These are phyloP conservation scores for Frieseomelitta varia DNA, from an alignment of 1,140 invertebrate genomes.

Conservation along the genomic window DNA sequence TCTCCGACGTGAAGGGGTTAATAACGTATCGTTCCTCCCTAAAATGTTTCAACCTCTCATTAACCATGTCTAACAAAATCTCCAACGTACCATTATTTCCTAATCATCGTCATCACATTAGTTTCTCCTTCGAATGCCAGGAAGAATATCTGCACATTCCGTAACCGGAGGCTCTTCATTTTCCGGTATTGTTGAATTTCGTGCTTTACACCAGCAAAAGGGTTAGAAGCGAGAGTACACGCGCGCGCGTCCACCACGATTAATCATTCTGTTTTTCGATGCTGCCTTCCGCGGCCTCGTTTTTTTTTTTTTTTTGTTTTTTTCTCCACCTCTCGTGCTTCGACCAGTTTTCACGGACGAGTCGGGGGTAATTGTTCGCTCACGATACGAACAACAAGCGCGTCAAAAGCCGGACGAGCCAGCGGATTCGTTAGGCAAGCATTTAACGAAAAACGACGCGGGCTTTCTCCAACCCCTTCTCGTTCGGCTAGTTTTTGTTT, in stretches of 20 bases:
- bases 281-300: neutral
- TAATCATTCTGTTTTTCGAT: slow-evolving; percentile 71
- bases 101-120: slow-evolving; percentile 8
- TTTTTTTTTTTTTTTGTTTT: neutral
- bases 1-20: too few species aligned
- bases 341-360: slow-evolving; percentile 58
- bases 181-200: slow-evolving; percentile 63
- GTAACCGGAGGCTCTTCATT: slow-evolving; percentile 66
- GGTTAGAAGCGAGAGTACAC: neutral
- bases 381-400: slow-evolving; percentile 65
- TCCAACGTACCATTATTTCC: neutral
- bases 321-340: slow-evolving; percentile 34
- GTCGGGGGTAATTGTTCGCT: slow-evolving; percentile 71
- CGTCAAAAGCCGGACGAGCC: slow-evolving; percentile 68
- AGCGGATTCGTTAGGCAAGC: slow-evolving; percentile 70
- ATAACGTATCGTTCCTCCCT: too few species aligned
- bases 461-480: slow-evolving; percentile 15
- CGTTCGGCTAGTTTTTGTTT: slow-evolving; percentile 24
- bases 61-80: neutral
- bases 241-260: slow-evolving; percentile 53
- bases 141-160: slow-evolving; percentile 56
- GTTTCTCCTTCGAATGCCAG: slow-evolving; percentile 54
- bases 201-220: slow-evolving; percentile 53
- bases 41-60: too few species aligned
- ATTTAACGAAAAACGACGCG: slow-evolving; percentile 69